Conservation (phyloP, 2,113 vertebrate genomes). For the Hystrix cristata region DNA sequence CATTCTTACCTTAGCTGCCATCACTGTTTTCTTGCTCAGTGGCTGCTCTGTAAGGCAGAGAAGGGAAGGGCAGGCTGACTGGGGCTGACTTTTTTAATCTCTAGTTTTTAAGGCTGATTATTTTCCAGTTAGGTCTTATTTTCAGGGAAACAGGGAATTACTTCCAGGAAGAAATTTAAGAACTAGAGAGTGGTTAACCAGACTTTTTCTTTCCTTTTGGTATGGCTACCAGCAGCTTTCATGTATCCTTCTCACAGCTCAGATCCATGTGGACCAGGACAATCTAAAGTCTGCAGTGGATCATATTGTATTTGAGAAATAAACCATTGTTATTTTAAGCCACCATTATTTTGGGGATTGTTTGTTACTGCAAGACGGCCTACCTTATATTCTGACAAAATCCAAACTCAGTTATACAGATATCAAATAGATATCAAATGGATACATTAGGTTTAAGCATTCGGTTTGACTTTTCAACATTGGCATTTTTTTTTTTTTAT, state of each 20-base stretch:
- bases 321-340: not conserved
- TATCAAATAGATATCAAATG: constrained; percentile 10
- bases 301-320: not conserved
- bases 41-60: not conserved
- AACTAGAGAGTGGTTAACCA: not conserved
- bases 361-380: not conserved
- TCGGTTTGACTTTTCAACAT: not conserved
- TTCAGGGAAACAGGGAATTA: not conserved
- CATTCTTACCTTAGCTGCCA: not conserved
- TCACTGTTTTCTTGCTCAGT: not conserved
- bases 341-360: not conserved
- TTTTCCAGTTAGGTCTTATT: not conserved
- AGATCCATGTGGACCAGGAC: not conserved
- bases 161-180: not conserved
- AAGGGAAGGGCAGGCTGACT: not conserved
- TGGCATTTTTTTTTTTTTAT: not conserved
- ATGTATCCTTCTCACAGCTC: not conserved
- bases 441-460: constrained; percentile 13
- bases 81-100: not conserved
- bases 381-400: not conserved
- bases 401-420: not conserved
- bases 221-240: not conserved
- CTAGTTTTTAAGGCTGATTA: not conserved
- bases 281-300: not conserved
- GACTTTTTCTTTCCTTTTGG: not conserved